Conservation (phyloP, 2,888 invertebrate genomes). For the Blastobasis adustella region DNA sequence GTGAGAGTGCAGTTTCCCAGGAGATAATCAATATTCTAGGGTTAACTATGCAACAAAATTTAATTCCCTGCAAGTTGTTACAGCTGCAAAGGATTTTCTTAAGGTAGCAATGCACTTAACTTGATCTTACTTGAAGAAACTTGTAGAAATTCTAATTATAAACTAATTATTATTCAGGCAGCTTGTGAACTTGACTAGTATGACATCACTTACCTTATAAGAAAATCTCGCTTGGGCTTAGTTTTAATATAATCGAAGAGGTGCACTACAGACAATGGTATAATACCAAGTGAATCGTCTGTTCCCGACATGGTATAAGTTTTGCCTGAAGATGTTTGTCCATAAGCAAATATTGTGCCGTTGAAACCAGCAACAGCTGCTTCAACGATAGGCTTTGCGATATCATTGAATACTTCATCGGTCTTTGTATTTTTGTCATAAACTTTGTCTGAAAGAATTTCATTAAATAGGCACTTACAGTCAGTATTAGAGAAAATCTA, state of each 20-base stretch:
- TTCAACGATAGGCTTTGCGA: slow-evolving; percentile 82
- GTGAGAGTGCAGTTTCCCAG: too few species aligned
- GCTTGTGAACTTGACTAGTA: neutral
- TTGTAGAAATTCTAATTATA: too few species aligned
- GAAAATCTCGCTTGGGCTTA: slow-evolving; percentile 80
- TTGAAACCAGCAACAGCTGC: slow-evolving; percentile 84
- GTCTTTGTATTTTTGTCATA: slow-evolving; percentile 77
- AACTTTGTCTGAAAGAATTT: slow-evolving; percentile 79
- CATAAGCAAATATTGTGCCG: slow-evolving; percentile 93
- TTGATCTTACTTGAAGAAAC: too few species aligned
- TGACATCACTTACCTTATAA: slow-evolving; percentile 74
- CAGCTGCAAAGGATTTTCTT: too few species aligned
- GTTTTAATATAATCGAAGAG: slow-evolving; percentile 80
- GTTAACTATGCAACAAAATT: too few species aligned
- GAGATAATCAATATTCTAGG: too few species aligned
- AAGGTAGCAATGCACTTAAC: too few species aligned
- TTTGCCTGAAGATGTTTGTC: slow-evolving; percentile 93
- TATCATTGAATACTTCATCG: slow-evolving; percentile 76
- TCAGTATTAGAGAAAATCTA: neutral
- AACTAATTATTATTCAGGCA: too few species aligned
- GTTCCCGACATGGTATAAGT: slow-evolving; percentile 90
- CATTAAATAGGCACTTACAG: neutral
- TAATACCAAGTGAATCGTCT: slow-evolving; percentile 80
- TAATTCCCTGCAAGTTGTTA: too few species aligned
- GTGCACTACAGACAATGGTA: slow-evolving; percentile 81